Conservation (phyloP, 35 echinoderm and acorn worm genomes). For the Patiria miniata region DNA sequence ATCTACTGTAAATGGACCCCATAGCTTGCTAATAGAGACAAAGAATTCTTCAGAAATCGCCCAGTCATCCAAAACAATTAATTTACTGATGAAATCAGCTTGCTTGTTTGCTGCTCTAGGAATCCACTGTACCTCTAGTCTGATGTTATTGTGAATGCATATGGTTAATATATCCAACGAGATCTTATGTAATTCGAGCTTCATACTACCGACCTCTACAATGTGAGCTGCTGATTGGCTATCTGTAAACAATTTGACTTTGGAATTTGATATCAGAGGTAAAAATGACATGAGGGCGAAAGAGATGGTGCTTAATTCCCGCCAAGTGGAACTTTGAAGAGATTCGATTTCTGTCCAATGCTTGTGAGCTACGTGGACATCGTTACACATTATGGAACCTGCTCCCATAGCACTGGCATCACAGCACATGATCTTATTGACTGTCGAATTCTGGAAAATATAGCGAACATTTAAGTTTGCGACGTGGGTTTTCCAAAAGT, state of each 20-base stretch:
- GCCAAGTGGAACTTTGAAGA: background rate
- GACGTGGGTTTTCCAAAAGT: background rate
- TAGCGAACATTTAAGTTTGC: background rate
- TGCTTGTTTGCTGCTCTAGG: background rate
- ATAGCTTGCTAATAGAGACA: background rate
- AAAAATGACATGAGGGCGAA: background rate
- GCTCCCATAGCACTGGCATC: background rate
- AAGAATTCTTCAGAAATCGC: background rate
- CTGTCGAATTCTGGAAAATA: background rate
- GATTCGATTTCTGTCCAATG: background rate
- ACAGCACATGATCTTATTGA: background rate
- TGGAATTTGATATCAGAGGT: background rate
- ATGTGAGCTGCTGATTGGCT: background rate
- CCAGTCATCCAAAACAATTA: background rate
- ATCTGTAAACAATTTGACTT: background rate
- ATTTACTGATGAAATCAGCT: background rate
- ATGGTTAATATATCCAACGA: slow-evolving; percentile 5
- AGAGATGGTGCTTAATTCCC: background rate
- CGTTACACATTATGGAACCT: background rate
- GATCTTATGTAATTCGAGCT: background rate
- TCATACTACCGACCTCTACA: slow-evolving; percentile 12
- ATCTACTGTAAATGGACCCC: background rate
- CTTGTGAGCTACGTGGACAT: background rate
- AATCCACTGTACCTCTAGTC: slow-evolving; percentile 10
- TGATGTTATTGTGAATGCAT: background rate